Evolutionary conservation across 37 sponge, comb jelly and placozoan species (phyloP).

Genomic region (Agelas oroides): DNA sequence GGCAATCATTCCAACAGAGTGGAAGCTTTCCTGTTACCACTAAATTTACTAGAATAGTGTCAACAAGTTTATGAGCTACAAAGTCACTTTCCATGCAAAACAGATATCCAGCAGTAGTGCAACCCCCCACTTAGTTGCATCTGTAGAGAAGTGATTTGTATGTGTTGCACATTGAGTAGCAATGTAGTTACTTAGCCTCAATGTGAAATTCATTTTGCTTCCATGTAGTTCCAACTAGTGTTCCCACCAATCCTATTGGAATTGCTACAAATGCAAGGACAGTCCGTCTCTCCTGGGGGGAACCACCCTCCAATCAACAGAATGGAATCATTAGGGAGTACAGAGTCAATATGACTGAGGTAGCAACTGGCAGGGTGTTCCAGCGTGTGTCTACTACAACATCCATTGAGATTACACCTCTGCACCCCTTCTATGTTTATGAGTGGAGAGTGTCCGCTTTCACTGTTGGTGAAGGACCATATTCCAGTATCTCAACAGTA

Average conservation of each 20-base stretch:
- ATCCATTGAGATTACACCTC: constrained; percentile 9
- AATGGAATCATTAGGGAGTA: constrained; percentile 7
- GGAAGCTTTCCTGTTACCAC: too few species aligned
- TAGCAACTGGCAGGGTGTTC: neutral
- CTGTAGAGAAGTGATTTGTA: too few species aligned
- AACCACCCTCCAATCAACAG: neutral
- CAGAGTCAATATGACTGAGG: constrained; percentile 4
- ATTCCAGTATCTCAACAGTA: neutral
- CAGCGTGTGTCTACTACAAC: constrained; percentile 10
- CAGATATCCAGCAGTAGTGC: too few species aligned
- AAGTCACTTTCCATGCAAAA: too few species aligned
- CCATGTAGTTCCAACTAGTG: neutral
- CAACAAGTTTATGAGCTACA: too few species aligned
- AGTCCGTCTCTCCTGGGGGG: neutral
- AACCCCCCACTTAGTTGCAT: too few species aligned
- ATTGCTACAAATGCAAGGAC: too few species aligned
- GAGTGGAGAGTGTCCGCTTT: constrained; percentile 34
- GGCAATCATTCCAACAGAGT: too few species aligned
- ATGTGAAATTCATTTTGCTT: neutral
- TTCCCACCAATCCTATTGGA: neutral
- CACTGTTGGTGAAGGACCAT: constrained; percentile 55
- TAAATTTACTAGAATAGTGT: too few species aligned
- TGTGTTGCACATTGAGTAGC: too few species aligned
- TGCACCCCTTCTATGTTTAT: constrained; percentile 65
- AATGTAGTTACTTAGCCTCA: too few species aligned